Evolutionary conservation across 1,140 invertebrate species (phyloP), one percentile per base, ranked within the genome.

Genomic region (Drosophila littoralis): DNA sequence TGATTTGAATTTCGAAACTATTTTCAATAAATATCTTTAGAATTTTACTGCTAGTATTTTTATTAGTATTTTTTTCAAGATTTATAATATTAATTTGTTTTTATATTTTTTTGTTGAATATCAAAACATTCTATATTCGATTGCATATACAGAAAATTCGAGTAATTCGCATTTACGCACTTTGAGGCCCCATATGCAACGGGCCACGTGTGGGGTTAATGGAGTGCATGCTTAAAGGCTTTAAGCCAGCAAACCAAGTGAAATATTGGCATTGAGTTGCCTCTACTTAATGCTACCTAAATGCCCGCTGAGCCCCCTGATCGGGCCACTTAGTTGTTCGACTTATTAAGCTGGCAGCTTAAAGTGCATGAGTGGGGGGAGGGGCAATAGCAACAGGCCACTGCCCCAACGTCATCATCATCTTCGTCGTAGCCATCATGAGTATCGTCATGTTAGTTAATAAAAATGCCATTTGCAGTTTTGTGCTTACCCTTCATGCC

Each of bases 381-480:
- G 22, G 22, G 22, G 22, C 4, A 28, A 5, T 22, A 59, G 33
- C 46, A 52, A 38, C 43, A 51, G 51, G 13, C 33, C 35, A 60
- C 15, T 28, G 15, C 38, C 60, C 28, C 45, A 63, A 17, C 63
- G 7, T 33, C 32, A 52, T 45, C 63, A 46, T 60, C 55, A 55
- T 8, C 43, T 36, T 33, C 3, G 13, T 28, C 36, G 57, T 48
- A 48, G 54, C 38, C 58, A 46, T 65, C 59, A 55, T 52, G 43
- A 33, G 48, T 40, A 57, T 42, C 48, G 10, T 40, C 51, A 46
- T 35, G 50, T 68, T 68, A 68, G 75, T 79, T 79, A 67, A 78
- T 82, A 79, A 79, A 83, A 82, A 67, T 83, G 63, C 71, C 80
- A 81, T 77, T 81, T 50, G 40, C 59, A 74, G 58, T 40, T 69